These are phyloP conservation scores for Erythrocebus patas DNA, from an alignment of 2,113 vertebrate species.

Conservation along the genomic window DNA sequence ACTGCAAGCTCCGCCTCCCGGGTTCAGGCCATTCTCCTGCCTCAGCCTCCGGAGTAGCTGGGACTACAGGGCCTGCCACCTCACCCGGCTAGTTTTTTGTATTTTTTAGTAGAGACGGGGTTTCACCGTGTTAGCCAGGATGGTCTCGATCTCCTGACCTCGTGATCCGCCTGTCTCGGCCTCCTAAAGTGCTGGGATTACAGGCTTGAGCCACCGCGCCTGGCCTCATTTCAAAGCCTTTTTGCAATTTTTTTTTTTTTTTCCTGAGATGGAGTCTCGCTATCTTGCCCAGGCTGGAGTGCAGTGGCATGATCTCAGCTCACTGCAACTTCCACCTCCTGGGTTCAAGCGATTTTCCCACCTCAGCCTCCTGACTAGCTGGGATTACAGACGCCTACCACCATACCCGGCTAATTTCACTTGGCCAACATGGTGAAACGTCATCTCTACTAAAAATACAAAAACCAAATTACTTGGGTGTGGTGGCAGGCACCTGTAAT, in stretches of 20 bases:
- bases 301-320: not conserved
- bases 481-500: not conserved
- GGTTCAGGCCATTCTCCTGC: not conserved
- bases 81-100: not conserved
- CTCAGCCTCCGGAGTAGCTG: not conserved
- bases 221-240: not conserved
- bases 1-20: not conserved
- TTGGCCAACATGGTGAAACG: not conserved
- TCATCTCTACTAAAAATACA: not conserved
- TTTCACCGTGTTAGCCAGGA: too few species aligned
- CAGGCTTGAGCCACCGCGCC: too few species aligned
- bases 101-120: too few species aligned
- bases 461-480: not conserved
- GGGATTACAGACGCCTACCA: not conserved
- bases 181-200: too few species aligned
- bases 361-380: not conserved
- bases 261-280: not conserved
- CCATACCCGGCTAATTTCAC: not conserved
- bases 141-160: too few species aligned
- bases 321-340: not conserved
- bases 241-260: not conserved
- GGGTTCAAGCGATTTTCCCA: not conserved
- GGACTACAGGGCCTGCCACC: not conserved
- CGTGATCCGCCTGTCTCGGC: too few species aligned
- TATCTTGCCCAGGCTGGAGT: not conserved